Evolutionary conservation across 2,113 vertebrate species (phyloP), one percentile per base, ranked within the genome.

Genomic region (Calidris pygmaea): DNA sequence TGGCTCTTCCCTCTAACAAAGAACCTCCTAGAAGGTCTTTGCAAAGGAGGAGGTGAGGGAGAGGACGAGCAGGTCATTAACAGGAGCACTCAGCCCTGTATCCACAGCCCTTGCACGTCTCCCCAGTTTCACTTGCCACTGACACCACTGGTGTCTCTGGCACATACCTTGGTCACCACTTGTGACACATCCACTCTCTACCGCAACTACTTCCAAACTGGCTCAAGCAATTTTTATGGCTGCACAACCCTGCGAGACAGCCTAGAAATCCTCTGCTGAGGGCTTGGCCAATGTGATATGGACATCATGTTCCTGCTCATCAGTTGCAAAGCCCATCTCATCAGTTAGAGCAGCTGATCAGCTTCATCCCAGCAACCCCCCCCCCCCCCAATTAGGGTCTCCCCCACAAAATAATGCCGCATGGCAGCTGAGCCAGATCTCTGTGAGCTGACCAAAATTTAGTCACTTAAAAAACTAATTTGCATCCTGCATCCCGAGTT

Each of bases 251-350:
- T 14, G 9, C 47, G 53, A 53, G 56, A 53, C 8, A 48, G 27
- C 19, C 63, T 56, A 34, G 12, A 77, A 70, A 16, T 53, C 34
- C 23, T 59, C 48, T 59, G 55, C 32, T 6, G 7, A 3, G 4
- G 47, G 27, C 43, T 53, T 1, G 3, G 71, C 6, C 66, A 16
- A 26, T 14, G 24, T 0, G 19, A 30, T 19, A 72, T 0, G 3
- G 59, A 50, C 35, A 37, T 16, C 87, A 26, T 1, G 1, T 34
- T 29, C 26, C 43, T 26, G 58, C 43, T 56, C 16, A 63, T 12
- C 56, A 35, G 48, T 75, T 52, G 26, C 1, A 1, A 47, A 41
- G 14, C 29, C 13, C 63, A 41, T 14, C 52, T 72, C 30, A 16
- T 14, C 1, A 0, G 21, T 29, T 2, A 21, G 16, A 73, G 83